phyloP scores from a whole-genome alignment of 2,113 vertebrate species.

The Motacilla tschutschensis region DNA sequence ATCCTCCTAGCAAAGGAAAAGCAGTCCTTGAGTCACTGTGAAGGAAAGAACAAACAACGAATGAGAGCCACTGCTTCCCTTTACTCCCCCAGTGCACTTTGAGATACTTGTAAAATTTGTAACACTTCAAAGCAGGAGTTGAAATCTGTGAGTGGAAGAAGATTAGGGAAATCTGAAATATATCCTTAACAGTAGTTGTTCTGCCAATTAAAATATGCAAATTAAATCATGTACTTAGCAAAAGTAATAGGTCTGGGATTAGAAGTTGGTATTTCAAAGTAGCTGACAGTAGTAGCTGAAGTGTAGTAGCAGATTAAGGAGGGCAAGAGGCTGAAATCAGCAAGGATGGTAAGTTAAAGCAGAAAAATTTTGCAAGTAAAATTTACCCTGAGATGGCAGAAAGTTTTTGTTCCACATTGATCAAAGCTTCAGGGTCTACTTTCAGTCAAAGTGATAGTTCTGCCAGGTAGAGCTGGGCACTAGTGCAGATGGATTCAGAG shows the following conservation, averaged over 20 bases:
- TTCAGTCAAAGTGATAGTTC: not conserved
- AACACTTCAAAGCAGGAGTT: conserved; percentile 16
- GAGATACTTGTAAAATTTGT: not conserved
- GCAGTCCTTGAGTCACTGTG: not conserved
- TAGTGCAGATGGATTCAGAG: not conserved
- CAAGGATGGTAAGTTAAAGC: not conserved
- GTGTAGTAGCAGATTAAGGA: not conserved
- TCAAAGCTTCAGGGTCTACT: not conserved
- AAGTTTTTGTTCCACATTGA: not conserved
- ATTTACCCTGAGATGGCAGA: not conserved
- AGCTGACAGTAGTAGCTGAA: not conserved
- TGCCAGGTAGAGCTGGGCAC: not conserved
- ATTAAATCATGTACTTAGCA: not conserved
- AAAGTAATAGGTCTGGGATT: conserved; percentile 10
- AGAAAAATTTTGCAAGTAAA: conserved; percentile 3
- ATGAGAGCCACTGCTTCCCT: not conserved
- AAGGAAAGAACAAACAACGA: not conserved
- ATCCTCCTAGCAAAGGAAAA: not conserved
- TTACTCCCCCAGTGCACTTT: not conserved
- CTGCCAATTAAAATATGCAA: conserved; percentile 17
- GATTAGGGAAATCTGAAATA: conserved; percentile 47
- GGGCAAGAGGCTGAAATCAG: not conserved
- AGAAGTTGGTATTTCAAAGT: conserved; percentile 10
- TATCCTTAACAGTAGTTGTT: conserved; percentile 27
- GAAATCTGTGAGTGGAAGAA: not conserved